Percentiles rank a stretch among this genome's conserved stretches.
Evolutionary conservation across 2,113 vertebrate genomes (phyloP).

Genomic region (Ammodytes marinus): DNA sequence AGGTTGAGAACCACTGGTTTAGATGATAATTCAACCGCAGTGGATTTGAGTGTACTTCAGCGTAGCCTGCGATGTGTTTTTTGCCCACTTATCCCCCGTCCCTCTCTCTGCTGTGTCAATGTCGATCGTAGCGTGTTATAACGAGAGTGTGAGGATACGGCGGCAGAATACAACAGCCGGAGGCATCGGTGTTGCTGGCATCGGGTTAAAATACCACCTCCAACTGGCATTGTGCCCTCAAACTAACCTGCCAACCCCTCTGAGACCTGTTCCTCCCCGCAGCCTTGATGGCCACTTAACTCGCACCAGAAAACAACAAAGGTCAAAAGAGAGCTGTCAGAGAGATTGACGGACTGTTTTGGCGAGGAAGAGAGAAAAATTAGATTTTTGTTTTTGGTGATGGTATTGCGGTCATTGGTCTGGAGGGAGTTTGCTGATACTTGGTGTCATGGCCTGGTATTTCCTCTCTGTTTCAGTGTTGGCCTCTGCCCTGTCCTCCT

Average conservation of each 20-base stretch:
- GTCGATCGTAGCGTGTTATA: neutral
- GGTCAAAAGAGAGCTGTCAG: slow-evolving; percentile 49
- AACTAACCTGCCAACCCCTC: slow-evolving; percentile 44
- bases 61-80: neutral
- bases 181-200: neutral
- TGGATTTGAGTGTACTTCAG: neutral
- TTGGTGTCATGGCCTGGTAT: slow-evolving; percentile 34
- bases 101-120: neutral
- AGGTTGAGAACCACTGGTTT: too few species aligned
- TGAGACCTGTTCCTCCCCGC: slow-evolving; percentile 31
- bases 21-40: neutral
- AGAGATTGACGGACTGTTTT: slow-evolving; percentile 35
- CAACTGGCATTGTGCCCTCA: slow-evolving; percentile 31
- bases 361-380: neutral
- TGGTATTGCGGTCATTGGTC: neutral
- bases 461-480: neutral
- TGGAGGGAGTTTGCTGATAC: neutral
- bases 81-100: neutral
- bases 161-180: slow-evolving; percentile 23
- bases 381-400: neutral
- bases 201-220: slow-evolving; percentile 29
- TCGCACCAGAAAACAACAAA: slow-evolving; percentile 56
- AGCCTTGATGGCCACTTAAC: slow-evolving; percentile 34
- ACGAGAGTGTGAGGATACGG: slow-evolving; percentile 10
- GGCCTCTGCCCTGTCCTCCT: slow-evolving; percentile 14